Conservation (phyloP, 2,888 invertebrate species). For the Tolmerus cingulatus region DNA sequence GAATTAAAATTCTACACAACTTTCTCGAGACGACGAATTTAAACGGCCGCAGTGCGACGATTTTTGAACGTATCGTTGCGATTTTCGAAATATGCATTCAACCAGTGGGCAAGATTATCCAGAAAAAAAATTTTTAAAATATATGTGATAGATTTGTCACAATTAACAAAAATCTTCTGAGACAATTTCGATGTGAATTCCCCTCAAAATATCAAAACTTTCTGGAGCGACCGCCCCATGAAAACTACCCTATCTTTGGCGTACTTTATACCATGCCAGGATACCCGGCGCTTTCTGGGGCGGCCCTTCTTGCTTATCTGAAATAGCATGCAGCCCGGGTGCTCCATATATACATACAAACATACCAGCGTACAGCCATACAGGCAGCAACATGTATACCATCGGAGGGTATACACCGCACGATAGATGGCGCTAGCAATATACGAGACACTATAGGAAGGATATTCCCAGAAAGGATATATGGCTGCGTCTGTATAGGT, state of each 20-base stretch:
- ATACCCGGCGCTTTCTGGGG: constrained; percentile 47
- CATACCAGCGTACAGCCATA: constrained; percentile 17
- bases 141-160: not conserved
- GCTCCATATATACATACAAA: constrained; percentile 39
- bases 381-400: constrained; percentile 39
- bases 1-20: constrained; percentile 43
- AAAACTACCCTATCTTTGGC: constrained; percentile 5
- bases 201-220: constrained; percentile 45
- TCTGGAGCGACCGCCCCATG: constrained; percentile 46
- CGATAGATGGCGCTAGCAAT: constrained; percentile 36
- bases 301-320: constrained; percentile 51
- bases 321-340: constrained; percentile 51
- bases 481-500: constrained; percentile 9
- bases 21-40: constrained; percentile 41
- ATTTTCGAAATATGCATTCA: not conserved
- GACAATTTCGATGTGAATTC: constrained; percentile 40
- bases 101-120: not conserved
- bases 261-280: not conserved
- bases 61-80: not conserved
- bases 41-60: not conserved
- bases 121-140: not conserved
- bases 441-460: constrained; percentile 41
- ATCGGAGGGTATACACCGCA: constrained; percentile 36
- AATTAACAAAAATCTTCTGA: constrained; percentile 30
- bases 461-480: constrained; percentile 42